Evolutionary conservation across 2,113 vertebrate genomes (phyloP), one percentile per base, ranked within the genome.

Genomic region (Parotia lawesii): DNA sequence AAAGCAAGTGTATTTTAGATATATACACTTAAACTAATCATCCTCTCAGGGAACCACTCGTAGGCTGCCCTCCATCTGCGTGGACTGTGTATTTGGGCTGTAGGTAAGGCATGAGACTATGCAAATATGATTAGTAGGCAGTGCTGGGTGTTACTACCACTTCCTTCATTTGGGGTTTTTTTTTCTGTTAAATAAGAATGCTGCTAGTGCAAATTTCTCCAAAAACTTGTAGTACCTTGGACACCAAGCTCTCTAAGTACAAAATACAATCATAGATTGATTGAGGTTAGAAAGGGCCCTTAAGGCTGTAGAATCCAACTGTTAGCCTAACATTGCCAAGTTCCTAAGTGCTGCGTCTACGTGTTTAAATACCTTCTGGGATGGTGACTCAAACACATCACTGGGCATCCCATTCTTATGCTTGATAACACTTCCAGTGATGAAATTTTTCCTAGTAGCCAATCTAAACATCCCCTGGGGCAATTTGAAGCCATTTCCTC

Each of bases 101-200:
- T 53, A 73, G 25, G 29, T 47, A 47, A 77, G 42, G 60, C 35
- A 14, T 33, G 12, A 61, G 13, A 33, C 22, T 35, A 29, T 8
- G 5, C 10, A 71, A 37, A 37, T 33, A 21, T 3, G 8, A 20
- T 45, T 4, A 77, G 15, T 19, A 42, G 42, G 35, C 27, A 48
- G 54, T 24, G 6, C 2, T 0, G 2, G n/a, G 13, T 5, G 3
- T 45, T 37, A 61, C 1, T 11, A 69, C 10, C 2, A 10, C 6
- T 35, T 73, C 8, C 9, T 54, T 77, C 0, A 3, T 73, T n/a
- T 29, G 15, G 14, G 2, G 15, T 73, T 1, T 66, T 64, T 48
- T 56, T 2, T 13, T 38, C 4, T 23, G 17, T 27, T 70, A 73
- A 73, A 14, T 61, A 80, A 73, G 20, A 86, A 66, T 8, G 2